A percentile compares a stretch with the other conserved stretches of the same genome.
Evolutionary conservation across 2,113 vertebrate genomes (phyloP).

Genomic region (Columba janthina): DNA sequence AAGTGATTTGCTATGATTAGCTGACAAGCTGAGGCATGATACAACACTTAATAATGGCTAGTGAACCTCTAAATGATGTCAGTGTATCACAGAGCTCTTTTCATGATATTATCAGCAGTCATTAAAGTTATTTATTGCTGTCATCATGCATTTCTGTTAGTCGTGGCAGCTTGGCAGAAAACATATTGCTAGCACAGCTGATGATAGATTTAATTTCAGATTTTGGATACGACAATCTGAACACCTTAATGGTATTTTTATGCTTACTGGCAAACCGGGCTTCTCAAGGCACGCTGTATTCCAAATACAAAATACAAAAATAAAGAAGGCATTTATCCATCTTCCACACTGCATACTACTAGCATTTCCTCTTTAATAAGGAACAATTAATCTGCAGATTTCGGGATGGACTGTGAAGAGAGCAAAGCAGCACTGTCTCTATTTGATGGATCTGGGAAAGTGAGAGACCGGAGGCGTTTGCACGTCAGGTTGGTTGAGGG

Average conservation of each 20-base stretch:
- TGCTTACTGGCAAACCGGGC: not conserved
- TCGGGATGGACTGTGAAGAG: not conserved
- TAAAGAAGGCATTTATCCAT: not conserved
- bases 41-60: conserved; percentile 32
- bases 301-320: not conserved
- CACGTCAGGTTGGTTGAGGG: rapidly evolving
- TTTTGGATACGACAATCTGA: conserved; percentile 48
- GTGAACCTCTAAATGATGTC: conserved; percentile 63
- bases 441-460: rapidly evolving
- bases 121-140: conserved; percentile 74
- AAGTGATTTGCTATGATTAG: not conserved
- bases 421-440: not conserved
- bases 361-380: not conserved
- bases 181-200: conserved; percentile 55
- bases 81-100: conserved; percentile 39
- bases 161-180: conserved; percentile 66
- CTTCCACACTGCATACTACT: not conserved
- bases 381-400: not conserved
- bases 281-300: not conserved
- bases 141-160: conserved; percentile 67
- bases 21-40: conserved; percentile 55
- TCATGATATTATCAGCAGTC: conserved; percentile 62
- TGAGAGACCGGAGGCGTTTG: not conserved
- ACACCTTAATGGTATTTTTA: conserved; percentile 53
- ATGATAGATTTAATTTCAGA: conserved; percentile 69